phyloP scores from a whole-genome alignment of 1,140 invertebrate genomes.

The Metaphire vulgaris region DNA sequence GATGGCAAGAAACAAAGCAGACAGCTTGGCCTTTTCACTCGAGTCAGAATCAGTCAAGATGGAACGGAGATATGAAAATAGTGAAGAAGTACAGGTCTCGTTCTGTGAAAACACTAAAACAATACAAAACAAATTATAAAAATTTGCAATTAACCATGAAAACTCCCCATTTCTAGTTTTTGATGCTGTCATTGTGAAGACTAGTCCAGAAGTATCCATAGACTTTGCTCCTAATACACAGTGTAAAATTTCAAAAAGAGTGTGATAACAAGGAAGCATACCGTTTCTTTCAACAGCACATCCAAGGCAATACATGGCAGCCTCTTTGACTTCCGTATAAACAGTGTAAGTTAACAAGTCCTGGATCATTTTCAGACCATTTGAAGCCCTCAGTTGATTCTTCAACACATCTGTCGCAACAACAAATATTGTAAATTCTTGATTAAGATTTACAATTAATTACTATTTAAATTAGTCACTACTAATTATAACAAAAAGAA shows the following conservation, averaged over 20 bases:
- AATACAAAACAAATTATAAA: no score
- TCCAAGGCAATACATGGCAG: constrained; percentile 32
- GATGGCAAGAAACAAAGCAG: neutral
- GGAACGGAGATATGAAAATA: neutral
- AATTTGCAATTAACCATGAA: no score
- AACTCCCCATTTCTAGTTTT: no score
- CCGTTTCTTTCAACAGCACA: constrained; percentile 35
- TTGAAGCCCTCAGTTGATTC: neutral
- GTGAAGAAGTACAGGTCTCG: neutral
- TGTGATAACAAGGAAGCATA: no score
- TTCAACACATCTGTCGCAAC: neutral
- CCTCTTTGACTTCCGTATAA: constrained; percentile 31
- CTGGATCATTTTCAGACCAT: constrained; percentile 29
- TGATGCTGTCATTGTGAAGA: no score
- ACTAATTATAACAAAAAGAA: no score
- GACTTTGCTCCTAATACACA: no score
- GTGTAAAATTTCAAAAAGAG: no score
- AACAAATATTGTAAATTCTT: no score
- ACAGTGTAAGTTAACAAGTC: constrained; percentile 23
- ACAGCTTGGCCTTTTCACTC: neutral
- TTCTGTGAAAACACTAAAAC: neutral
- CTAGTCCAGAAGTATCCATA: no score
- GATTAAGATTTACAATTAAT: no score
- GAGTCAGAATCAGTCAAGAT: neutral
- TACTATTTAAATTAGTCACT: neutral